Percentiles rank a stretch among this genome's conserved stretches.
These are phyloP conservation scores for Cyclophora albipunctata DNA, from an alignment of 2,888 invertebrate species.

Conservation along the genomic window DNA sequence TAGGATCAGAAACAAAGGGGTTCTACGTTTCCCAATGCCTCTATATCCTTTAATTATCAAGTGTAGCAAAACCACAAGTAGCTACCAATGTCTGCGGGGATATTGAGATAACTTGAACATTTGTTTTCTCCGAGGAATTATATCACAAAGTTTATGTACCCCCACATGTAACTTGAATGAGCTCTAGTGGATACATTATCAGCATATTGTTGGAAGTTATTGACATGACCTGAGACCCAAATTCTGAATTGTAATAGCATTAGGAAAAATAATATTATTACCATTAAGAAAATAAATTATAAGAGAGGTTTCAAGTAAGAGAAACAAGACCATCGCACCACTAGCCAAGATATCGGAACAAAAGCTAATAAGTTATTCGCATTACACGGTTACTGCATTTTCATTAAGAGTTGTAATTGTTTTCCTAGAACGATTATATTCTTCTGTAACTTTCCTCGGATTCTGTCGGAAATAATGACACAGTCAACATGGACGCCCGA, in stretches of 20 bases:
- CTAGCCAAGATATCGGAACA: not conserved
- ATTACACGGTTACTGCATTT: slow-evolving; percentile 46
- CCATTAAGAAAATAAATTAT: no score
- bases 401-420: slow-evolving; percentile 37
- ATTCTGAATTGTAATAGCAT: no score
- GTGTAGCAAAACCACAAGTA: slow-evolving; percentile 26
- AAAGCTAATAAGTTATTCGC: slow-evolving; percentile 21
- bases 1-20: slow-evolving; percentile 32
- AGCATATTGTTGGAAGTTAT: no score
- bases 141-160: no score
- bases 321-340: no score
- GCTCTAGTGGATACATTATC: no score
- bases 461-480: slow-evolving; percentile 9
- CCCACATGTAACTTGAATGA: no score
- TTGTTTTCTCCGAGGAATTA: no score
- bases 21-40: slow-evolving; percentile 21
- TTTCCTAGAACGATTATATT: slow-evolving; percentile 22
- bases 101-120: no score
- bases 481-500: slow-evolving; percentile 17
- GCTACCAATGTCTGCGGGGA: slow-evolving; percentile 2
- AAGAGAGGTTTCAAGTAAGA: no score
- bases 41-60: slow-evolving; percentile 32
- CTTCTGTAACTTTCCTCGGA: slow-evolving; percentile 1
- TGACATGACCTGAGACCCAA: no score
- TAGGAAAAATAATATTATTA: no score